Conservation (phyloP, 2,113 vertebrate genomes). For the Etheostoma spectabile region DNA sequence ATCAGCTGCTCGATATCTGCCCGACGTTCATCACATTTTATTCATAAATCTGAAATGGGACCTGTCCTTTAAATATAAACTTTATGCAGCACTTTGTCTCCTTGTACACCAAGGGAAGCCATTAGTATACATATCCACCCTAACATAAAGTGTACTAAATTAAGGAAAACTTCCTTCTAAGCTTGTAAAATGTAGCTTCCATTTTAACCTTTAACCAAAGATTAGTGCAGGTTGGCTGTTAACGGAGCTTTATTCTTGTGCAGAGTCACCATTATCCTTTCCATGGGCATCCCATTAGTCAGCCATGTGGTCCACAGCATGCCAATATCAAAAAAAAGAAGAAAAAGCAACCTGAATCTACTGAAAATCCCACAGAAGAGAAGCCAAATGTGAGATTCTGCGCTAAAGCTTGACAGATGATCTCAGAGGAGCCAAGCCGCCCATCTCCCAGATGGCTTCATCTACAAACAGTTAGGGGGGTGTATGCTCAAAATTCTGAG, state of each 20-base stretch:
- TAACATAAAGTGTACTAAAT: not conserved
- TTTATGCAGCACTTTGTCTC: not conserved
- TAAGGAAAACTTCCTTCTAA: not conserved
- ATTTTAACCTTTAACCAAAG: conserved; percentile 16
- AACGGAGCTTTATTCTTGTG: conserved; percentile 31
- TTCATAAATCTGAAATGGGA: conserved; percentile 24
- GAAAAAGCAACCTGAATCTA: conserved; percentile 47
- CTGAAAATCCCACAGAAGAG: conserved; percentile 61
- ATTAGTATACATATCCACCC: not conserved
- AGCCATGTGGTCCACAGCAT: conserved; percentile 32
- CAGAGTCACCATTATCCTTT: conserved; percentile 48
- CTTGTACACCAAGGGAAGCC: not conserved
- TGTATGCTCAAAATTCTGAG: conserved; percentile 36
- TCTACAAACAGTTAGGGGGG: conserved; percentile 49
- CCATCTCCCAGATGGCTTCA: conserved; percentile 76
- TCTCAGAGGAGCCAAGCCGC: conserved; percentile 65
- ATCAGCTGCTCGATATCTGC: conserved; percentile 34
- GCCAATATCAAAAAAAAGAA: conserved; percentile 24
- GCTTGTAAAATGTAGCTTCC: not conserved
- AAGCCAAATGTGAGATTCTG: conserved; percentile 57
- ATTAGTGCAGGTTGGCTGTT: not conserved
- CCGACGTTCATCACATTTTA: not conserved
- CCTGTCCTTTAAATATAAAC: not conserved
- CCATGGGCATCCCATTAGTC: conserved; percentile 40
- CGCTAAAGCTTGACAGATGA: conserved; percentile 58